Conservation (phyloP, 2,797 vertebrate species). For the Pseudomugil tenellus region DNA sequence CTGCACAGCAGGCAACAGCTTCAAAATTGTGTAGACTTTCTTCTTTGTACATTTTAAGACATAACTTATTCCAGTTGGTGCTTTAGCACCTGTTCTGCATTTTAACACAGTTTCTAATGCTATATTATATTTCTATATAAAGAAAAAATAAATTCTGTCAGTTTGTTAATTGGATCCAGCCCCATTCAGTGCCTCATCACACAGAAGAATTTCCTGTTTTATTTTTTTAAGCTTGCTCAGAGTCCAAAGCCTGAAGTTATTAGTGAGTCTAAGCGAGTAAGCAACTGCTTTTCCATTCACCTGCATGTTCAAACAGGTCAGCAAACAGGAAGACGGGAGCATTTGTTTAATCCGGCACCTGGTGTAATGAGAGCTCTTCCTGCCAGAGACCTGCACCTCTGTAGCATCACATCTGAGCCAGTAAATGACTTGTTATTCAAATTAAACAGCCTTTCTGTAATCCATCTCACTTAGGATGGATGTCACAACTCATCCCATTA, state of each 20-base stretch:
- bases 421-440: constrained; percentile 61
- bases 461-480: constrained; percentile 70
- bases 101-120: too few relatives aligned
- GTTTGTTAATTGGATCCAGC: background rate
- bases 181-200: too few relatives aligned
- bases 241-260: background rate
- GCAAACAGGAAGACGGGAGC: background rate
- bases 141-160: too few relatives aligned
- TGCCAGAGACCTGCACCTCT: constrained; percentile 29
- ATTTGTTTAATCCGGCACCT: constrained; percentile 34
- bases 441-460: constrained; percentile 60
- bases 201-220: too few relatives aligned
- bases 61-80: too few relatives aligned
- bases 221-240: background rate
- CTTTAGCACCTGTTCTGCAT: too few relatives aligned
- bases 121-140: too few relatives aligned
- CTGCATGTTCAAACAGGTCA: background rate
- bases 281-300: background rate
- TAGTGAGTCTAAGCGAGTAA: background rate
- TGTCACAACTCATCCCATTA: constrained; percentile 54
- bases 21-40: too few relatives aligned
- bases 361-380: constrained; percentile 20
- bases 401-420: constrained; percentile 32
- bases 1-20: too few relatives aligned
- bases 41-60: too few relatives aligned